phyloP scores from a whole-genome alignment of 2,888 invertebrate genomes.

The Athalia cordata region DNA sequence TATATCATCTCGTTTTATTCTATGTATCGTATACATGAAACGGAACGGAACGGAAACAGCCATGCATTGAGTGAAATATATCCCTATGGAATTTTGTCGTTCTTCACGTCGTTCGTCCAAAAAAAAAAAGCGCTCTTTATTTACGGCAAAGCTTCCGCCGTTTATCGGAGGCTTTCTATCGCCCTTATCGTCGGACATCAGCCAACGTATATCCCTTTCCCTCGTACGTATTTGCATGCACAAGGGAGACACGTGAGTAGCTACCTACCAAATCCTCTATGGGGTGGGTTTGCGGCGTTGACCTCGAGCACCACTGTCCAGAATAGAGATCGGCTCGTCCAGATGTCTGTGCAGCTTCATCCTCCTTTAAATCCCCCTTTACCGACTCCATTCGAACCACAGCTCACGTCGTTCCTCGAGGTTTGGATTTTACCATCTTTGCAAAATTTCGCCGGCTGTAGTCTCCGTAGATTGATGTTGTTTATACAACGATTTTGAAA shows the following conservation, averaged over 20 bases:
- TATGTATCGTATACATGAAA: no score
- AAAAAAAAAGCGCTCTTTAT: no score
- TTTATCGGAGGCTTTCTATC: conserved; percentile 7
- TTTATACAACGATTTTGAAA: no score
- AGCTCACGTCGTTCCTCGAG: background rate
- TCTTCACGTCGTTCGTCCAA: no score
- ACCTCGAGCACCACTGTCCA: conserved; percentile 17
- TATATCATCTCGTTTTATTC: no score
- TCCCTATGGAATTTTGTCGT: no score
- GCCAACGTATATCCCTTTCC: background rate
- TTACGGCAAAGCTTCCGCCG: background rate
- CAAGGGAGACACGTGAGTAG: background rate
- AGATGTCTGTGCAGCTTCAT: conserved; percentile 21
- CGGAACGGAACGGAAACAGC: no score
- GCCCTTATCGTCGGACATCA: background rate
- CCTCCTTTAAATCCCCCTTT: background rate
- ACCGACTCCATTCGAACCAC: background rate
- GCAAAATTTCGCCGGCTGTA: background rate
- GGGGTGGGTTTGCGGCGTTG: conserved; percentile 23
- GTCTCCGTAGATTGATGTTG: no score
- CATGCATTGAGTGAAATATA: no score
- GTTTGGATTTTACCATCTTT: background rate
- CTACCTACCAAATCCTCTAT: background rate
- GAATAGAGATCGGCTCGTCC: conserved; percentile 39
- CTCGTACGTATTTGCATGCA: conserved; percentile 34